A percentile compares a stretch with the other conserved stretches of the same genome.
phyloP scores from a whole-genome alignment of 2,797 vertebrate genomes.

The Glyptemys insculpta region DNA sequence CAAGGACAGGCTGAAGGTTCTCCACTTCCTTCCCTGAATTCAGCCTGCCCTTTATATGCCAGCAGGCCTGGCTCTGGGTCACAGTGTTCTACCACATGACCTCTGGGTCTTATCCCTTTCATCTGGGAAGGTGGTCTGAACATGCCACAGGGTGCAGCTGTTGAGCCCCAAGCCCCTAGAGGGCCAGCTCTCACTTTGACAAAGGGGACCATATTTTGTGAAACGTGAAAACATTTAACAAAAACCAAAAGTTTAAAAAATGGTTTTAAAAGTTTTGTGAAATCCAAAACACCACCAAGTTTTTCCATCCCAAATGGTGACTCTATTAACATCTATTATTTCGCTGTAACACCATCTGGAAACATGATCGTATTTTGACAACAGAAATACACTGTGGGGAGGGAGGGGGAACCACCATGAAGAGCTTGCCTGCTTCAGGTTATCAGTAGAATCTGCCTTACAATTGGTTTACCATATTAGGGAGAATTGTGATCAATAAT shows the following conservation, averaged over 20 bases:
- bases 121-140: not conserved
- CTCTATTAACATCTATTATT: too few relatives aligned
- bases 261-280: not conserved
- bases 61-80: not conserved
- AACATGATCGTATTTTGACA: too few relatives aligned
- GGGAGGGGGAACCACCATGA: too few relatives aligned
- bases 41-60: not conserved
- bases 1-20: not conserved
- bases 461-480: not conserved
- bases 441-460: not conserved
- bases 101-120: fast-evolving
- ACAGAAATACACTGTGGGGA: too few relatives aligned
- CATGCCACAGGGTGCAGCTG: not conserved
- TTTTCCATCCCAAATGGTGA: not conserved
- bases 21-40: not conserved
- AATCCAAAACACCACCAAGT: not conserved
- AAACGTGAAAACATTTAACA: not conserved
- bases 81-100: fast-evolving
- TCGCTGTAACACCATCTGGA: too few relatives aligned
- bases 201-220: not conserved
- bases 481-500: not conserved
- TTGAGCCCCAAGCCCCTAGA: not conserved
- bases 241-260: not conserved
- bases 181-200: not conserved
- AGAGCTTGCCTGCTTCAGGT: not conserved